These are phyloP conservation scores for Perodicticus potto DNA, from an alignment of 2,797 vertebrate genomes.

Conservation along the genomic window DNA sequence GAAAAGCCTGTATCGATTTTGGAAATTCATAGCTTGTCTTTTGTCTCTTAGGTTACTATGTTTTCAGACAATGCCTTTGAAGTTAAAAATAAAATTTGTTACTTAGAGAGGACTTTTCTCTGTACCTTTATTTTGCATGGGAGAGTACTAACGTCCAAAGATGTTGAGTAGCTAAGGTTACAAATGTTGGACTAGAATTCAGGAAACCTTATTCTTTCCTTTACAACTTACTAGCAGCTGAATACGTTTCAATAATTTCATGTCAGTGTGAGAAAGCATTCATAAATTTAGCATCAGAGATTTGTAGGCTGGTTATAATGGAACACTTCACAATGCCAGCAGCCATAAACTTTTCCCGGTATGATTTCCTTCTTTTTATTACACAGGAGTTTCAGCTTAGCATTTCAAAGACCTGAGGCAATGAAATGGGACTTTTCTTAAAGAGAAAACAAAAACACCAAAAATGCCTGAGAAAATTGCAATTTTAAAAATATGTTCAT, in stretches of 20 bases:
- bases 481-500: conserved; percentile 32
- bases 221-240: neutral
- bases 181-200: conserved; percentile 40
- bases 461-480: neutral
- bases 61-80: conserved; percentile 28
- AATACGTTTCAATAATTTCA: conserved; percentile 47
- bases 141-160: neutral
- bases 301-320: conserved; percentile 15
- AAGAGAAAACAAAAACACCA: neutral
- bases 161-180: neutral
- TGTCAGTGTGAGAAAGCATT: conserved; percentile 23
- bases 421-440: neutral
- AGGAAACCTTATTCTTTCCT: neutral
- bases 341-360: neutral
- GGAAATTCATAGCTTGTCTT: neutral
- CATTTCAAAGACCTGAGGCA: conserved; percentile 35
- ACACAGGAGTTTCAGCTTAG: neutral
- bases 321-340: conserved; percentile 32
- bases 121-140: neutral
- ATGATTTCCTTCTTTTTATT: conserved; percentile 59
- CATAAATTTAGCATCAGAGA: conserved; percentile 56
- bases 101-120: neutral
- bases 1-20: neutral
- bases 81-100: conserved; percentile 17
- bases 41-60: neutral